Evolutionary conservation across 1,140 invertebrate species (phyloP), one percentile per base, ranked within the genome.

Genomic region (Holcopasites calliopsidis): DNA sequence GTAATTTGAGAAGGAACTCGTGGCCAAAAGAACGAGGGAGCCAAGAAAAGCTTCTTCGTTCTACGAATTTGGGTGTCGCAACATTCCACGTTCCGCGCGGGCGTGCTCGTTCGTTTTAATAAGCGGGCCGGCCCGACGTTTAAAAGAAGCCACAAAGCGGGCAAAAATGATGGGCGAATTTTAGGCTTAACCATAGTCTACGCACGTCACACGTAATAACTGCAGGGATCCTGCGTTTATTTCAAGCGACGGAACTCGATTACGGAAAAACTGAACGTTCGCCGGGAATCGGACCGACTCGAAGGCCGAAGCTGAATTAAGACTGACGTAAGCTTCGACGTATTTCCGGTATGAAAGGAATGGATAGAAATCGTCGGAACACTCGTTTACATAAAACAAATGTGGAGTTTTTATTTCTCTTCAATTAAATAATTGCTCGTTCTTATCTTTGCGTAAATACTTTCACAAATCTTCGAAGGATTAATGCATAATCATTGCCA

Each of bases 201-300:
- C 61, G 80, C 78, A 81, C 80, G 69, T 82, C 79, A 82, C 74
- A 60, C 68, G 71, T 82, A 82, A 82, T 78, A 57, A 54, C 58
- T 61, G 38, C 50, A 47, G 42, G 72, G 58, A 77, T 68, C 57
- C 80, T 62, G 66, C 38, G 71, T 61, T 77, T 71, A 58, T 49
- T 81, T 42, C n/a, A 10, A 13, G 23, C 35, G 10, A 47, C 38
- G 31, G 47, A 61, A 31, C 26, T 18, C 47, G 47, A 82, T 80
- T 73, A 81, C 38, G 62, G 74, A 64, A 82, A 77, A 82, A 50
- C 54, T 33, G 23, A 61, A 74, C 18, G 35, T 75, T 60, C 33
- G 28, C 21, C 52, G 42, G 40, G 52, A 33, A 75, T 31, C 60
- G 5, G 3, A 6, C 38, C 3, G n/a, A n/a, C 21, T 8, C 49